phyloP scores from a whole-genome alignment of 2,888 invertebrate species.

The Tiliacea aurago region DNA sequence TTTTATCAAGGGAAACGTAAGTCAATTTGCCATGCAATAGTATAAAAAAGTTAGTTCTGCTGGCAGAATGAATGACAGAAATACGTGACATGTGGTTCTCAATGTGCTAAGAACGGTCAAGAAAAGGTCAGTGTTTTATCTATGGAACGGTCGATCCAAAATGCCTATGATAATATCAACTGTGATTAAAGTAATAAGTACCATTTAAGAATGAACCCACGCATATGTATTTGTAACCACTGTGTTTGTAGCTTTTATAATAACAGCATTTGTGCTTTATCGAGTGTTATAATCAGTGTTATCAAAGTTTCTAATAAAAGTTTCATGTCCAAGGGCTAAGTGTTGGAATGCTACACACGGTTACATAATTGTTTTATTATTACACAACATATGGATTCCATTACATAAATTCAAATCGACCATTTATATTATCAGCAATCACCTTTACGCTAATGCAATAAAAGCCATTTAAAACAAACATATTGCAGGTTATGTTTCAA shows the following conservation, averaged over 20 bases:
- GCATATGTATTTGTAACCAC: slow-evolving; percentile 1
- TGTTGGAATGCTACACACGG: slow-evolving; percentile 44
- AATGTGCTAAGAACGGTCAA: background rate
- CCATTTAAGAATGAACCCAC: slow-evolving; percentile 10
- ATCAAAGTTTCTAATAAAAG: slow-evolving; percentile 38
- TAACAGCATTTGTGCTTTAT: slow-evolving; percentile 38
- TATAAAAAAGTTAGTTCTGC: background rate
- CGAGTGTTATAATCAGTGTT: slow-evolving; percentile 41
- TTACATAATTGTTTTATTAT: slow-evolving; percentile 53
- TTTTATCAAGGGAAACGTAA: background rate
- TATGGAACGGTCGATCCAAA: slow-evolving; percentile 1
- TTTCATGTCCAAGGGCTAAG: slow-evolving; percentile 56
- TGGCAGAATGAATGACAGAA: background rate
- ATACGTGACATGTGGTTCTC: background rate
- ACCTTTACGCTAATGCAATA: slow-evolving; percentile 50
- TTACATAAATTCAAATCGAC: slow-evolving; percentile 58
- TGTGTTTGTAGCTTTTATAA: slow-evolving; percentile 16
- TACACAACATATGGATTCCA: slow-evolving; percentile 54
- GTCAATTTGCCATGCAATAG: background rate
- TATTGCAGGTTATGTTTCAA: slow-evolving; percentile 46
- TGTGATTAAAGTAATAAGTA: background rate
- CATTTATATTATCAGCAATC: slow-evolving; percentile 60
- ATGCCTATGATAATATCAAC: slow-evolving; percentile 9
- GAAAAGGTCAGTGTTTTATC: too few species aligned
- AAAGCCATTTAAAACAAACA: slow-evolving; percentile 66